Evolutionary conservation across 2,888 invertebrate genomes (phyloP), one percentile per base, ranked within the genome.

Genomic region (Coecobrya sp.): DNA sequence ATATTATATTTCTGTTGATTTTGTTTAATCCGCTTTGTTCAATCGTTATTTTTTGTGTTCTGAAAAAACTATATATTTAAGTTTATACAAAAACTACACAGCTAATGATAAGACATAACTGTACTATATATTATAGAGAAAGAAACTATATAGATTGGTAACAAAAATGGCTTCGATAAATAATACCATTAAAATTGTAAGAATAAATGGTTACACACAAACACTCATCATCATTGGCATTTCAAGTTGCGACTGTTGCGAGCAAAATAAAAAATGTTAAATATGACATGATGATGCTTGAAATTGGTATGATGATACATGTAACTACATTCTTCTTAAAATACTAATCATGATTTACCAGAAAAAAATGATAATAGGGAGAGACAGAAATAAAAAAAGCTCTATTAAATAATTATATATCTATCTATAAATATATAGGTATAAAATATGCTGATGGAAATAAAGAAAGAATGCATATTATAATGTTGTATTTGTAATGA

Each of bases 1-100:
- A 70, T 70, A 0, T 36, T 30, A 19, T 8, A 62, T 19, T 25
- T 30, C 27, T 27, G 13, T 19, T 27, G 27, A 7, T 68, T 68
- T 13, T 25, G 25, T 27, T n/a, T 22, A n/a, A n/a, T 36, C 13
- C 59, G 76, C n/a, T 49, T 36, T 68, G 25, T 36, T 70, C 70
- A 52, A 22, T 86, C 22, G 52, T 86, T 42, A 84, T 84, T 84
- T 82, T 27, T 86, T 86, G 86, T 86, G 86, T 86, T 86, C 86
- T 30, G 8, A 36, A 65, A 65, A 19, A 65, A 65, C 27, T 19
- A 27, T 11, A 19, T 4, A 25, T 65, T 25, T 65, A 65, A 65
- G 25, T 65, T 25, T 27, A n/a, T n/a, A n/a, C n/a, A n/a, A n/a
- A n/a, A n/a, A n/a, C n/a, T n/a, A n/a, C n/a, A n/a, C n/a, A n/a